Conservation (phyloP, 2,113 vertebrate genomes). For the Ibidorhyncha struthersii region DNA sequence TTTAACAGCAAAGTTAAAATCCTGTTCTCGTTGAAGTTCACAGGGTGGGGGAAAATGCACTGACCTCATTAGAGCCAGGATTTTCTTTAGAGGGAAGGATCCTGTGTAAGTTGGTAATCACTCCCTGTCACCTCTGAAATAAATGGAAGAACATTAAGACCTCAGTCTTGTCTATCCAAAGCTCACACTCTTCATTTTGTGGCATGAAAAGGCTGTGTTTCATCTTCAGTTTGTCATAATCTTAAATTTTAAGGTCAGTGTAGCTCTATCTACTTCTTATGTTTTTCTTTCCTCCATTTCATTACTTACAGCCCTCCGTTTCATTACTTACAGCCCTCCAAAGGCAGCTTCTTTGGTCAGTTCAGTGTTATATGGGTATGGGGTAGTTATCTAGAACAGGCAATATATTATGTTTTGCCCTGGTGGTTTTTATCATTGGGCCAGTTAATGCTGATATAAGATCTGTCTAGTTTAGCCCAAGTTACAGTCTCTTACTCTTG, state of each 20-base stretch:
- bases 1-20: background rate
- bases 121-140: background rate
- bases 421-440: background rate
- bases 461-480: background rate
- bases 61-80: conserved; percentile 6
- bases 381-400: background rate
- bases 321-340: background rate
- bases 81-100: background rate
- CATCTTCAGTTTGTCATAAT: background rate
- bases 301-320: background rate
- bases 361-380: background rate
- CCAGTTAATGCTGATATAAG: background rate
- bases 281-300: background rate
- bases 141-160: background rate
- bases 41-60: background rate
- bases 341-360: background rate
- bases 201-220: background rate
- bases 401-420: background rate
- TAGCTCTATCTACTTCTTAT: background rate
- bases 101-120: background rate
- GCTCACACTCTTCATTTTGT: background rate
- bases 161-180: background rate
- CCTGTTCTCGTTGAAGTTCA: background rate
- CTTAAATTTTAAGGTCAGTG: background rate
- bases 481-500: background rate